Base-by-base conservation (phyloP, 2,888 invertebrate species). In the Lysandra bellargus region DNA sequence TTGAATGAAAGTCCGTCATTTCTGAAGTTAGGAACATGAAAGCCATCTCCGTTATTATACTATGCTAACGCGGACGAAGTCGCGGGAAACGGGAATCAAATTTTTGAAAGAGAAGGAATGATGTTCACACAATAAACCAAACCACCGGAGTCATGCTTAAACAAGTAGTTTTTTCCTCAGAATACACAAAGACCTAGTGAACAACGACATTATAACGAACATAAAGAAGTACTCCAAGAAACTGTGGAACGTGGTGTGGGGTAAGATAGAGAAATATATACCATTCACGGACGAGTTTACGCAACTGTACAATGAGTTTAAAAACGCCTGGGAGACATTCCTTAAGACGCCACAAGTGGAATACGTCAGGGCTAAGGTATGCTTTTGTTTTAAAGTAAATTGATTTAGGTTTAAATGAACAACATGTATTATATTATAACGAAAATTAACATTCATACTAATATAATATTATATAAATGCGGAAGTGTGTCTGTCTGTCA, bases 131-230 rank as follows among this genome's bases (percentile, higher is more conserved):
- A 44, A 44, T 44, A 44, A 9, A 44, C 9, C 9, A 44, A 44
- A 44, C 44, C 7, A 44, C 7, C 2, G 9, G 9, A 44, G 2
- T 1, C 44, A 44, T 44, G 44, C 44, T 44, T 44, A 44, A 44
- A 44, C 14, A 53, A 53, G 4, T 61, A 40, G 6, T 6, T 3
- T 57, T 0, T 53, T 49, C 5, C 14, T 6, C 86, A 95, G 95
- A 80, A 95, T 98, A 78, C 98, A 98, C 88, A 96, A 96, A 80
- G 98, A 98, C 84, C 95, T 98, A 7, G 95, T 96, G 78, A 96
- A 96, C 80, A 97, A 98, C 86, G 98, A 98, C 84, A 95, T 97
- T 0, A 93, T 98, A 40, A 97, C 97, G 0, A 98, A 97, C 87
- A 94, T 98, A 60, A 96, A 96, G 86, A 98, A 98, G 86, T 98